A percentile compares a stretch with the other conserved stretches of the same genome.
phyloP scores from a whole-genome alignment of 2,797 vertebrate species.

The Chloroceryle amazona region DNA sequence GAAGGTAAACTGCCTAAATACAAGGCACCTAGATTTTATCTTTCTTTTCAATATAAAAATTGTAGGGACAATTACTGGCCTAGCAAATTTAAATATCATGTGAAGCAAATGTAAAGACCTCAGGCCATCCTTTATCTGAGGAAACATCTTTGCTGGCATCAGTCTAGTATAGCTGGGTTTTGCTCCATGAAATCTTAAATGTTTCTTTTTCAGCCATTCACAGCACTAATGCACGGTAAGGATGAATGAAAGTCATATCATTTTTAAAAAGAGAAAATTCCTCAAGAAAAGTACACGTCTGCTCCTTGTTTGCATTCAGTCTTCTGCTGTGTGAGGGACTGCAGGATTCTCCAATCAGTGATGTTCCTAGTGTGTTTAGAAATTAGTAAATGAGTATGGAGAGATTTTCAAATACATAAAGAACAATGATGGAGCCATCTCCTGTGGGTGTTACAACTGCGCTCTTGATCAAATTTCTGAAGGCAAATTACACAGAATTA shows the following conservation, averaged over 20 bases:
- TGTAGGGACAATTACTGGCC: not conserved
- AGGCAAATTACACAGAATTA: not conserved
- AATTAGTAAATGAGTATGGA: not conserved
- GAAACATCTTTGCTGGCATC: not conserved
- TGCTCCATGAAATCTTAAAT: not conserved
- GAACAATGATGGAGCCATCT: not conserved
- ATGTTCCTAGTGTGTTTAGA: not conserved
- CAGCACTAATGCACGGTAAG: fast-evolving
- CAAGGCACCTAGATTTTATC: not conserved
- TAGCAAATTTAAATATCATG: not conserved
- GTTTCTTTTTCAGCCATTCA: not conserved
- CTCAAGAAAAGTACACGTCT: not conserved
- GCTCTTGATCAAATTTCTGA: not conserved
- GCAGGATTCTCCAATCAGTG: not conserved
- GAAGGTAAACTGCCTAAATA: not conserved
- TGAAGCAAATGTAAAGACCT: not conserved
- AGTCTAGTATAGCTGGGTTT: not conserved
- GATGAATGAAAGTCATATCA: not conserved
- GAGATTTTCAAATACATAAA: not conserved
- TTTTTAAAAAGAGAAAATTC: not conserved
- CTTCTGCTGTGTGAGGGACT: not conserved
- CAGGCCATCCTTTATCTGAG: not conserved
- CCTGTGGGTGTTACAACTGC: not conserved
- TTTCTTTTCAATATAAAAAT: not conserved
- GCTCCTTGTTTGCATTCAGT: not conserved